phyloP scores from a whole-genome alignment of 1,140 invertebrate genomes.

The Fopius arisanus region DNA sequence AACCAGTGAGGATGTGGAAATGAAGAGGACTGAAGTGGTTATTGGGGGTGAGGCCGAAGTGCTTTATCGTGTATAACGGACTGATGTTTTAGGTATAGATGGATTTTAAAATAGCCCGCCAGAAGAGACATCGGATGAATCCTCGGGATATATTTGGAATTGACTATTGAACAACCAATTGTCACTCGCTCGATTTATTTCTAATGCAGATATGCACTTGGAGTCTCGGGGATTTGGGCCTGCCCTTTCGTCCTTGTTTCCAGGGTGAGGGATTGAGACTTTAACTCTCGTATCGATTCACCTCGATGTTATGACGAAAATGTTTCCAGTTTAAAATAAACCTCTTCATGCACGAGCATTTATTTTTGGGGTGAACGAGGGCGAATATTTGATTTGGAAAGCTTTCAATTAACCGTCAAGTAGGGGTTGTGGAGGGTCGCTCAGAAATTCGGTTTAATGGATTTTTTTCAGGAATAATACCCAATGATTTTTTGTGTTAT shows the following conservation, averaged over 20 bases:
- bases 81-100: background rate
- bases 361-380: background rate
- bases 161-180: background rate
- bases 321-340: background rate
- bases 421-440: background rate
- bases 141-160: slow-evolving; percentile 3
- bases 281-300: background rate
- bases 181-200: slow-evolving; percentile 9
- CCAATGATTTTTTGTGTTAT: no score
- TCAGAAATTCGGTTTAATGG: no score
- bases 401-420: background rate
- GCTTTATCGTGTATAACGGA: background rate
- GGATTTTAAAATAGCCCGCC: background rate
- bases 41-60: background rate
- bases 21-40: background rate
- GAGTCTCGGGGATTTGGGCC: background rate
- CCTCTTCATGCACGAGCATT: background rate
- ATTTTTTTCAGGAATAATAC: no score
- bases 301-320: background rate
- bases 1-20: background rate
- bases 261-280: background rate
- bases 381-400: background rate
- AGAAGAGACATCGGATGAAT: background rate
- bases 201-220: background rate
- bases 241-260: slow-evolving; percentile 26